A percentile compares a stretch with the other conserved stretches of the same genome.
These are phyloP conservation scores for Ypsolopha sequella DNA, from an alignment of 2,888 invertebrate species.

Conservation along the genomic window DNA sequence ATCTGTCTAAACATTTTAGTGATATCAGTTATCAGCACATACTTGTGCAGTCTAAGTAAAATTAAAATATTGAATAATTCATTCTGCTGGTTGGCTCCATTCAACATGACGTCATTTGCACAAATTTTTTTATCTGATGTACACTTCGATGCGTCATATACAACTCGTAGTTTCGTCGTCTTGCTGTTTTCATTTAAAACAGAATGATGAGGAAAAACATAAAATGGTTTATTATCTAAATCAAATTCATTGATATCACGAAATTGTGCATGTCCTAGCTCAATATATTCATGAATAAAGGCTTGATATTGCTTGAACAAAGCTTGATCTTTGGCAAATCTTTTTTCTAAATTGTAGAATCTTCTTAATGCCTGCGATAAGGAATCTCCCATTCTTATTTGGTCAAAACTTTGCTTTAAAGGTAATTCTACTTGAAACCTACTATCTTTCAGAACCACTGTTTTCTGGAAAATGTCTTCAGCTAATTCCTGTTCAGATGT, in stretches of 20 bases:
- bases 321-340: constrained; percentile 7
- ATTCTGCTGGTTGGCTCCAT: constrained; percentile 10
- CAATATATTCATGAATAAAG: constrained; percentile 9
- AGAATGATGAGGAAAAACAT: constrained; percentile 8
- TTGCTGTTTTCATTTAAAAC: constrained; percentile 6
- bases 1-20: constrained; percentile 13
- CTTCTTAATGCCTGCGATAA: background rate
- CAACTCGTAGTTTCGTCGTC: background rate
- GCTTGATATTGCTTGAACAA: constrained; percentile 6
- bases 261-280: constrained; percentile 7
- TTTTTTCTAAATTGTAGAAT: background rate
- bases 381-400: background rate
- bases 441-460: background rate
- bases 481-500: background rate
- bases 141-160: constrained; percentile 5
- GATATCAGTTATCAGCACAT: constrained; percentile 11
- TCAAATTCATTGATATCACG: constrained; percentile 4
- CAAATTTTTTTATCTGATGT: constrained; percentile 6
- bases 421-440: background rate
- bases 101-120: constrained; percentile 7
- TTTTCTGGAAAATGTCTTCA: background rate
- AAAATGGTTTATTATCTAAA: constrained; percentile 4
- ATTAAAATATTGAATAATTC: constrained; percentile 13
- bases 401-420: background rate
- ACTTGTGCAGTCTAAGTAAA: constrained; percentile 7